A percentile compares a stretch with the other conserved stretches of the same genome.
These are phyloP conservation scores for Brachionus manjavacas DNA, from an alignment of 1,140 invertebrate genomes.

Conservation along the genomic window DNA sequence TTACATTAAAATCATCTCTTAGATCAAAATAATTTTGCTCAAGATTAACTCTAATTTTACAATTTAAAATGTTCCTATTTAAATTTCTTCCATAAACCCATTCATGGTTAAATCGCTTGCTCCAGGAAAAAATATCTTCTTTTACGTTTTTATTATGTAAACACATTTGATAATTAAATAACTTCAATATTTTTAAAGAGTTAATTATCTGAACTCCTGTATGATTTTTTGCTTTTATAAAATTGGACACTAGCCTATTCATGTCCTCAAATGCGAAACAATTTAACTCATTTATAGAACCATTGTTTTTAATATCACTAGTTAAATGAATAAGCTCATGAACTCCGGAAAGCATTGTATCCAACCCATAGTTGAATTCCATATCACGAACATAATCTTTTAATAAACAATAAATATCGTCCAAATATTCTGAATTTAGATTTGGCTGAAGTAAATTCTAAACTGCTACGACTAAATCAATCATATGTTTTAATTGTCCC, in stretches of 20 bases:
- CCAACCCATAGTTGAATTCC: neutral
- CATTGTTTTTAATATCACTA: neutral
- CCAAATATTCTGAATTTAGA: neutral
- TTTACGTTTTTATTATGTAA: neutral
- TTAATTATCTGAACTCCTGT: neutral
- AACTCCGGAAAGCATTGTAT: neutral
- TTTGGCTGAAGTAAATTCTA: neutral
- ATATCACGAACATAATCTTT: neutral
- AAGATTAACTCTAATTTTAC: neutral
- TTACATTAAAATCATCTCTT: too few species aligned
- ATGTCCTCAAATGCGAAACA: neutral
- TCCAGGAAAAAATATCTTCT: neutral
- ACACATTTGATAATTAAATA: neutral
- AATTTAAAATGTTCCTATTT: neutral
- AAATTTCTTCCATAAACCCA: neutral
- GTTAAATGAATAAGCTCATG: neutral
- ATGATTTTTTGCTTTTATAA: neutral
- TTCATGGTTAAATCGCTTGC: neutral
- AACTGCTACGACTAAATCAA: neutral
- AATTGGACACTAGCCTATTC: neutral
- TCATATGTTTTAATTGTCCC: neutral
- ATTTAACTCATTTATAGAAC: neutral
- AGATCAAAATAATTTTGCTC: neutral
- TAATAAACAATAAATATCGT: constrained; percentile 12
- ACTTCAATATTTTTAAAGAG: neutral